These are phyloP conservation scores for Ivindomyrus marchei DNA, from an alignment of 2,113 vertebrate species.

Conservation along the genomic window DNA sequence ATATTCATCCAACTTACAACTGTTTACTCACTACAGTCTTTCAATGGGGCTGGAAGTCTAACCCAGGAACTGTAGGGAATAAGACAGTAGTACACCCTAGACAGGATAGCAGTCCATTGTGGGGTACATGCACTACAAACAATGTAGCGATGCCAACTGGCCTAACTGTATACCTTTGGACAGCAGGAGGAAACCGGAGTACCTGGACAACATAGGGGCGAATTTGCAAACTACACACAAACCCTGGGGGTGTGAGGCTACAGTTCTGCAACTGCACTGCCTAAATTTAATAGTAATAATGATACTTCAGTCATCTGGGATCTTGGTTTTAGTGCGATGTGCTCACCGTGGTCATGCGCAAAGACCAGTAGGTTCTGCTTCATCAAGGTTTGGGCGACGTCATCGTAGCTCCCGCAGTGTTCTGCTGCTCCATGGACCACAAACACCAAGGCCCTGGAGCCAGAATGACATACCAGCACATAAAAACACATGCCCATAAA, in stretches of 20 bases:
- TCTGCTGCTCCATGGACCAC: conserved; percentile 85
- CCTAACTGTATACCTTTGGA: neutral
- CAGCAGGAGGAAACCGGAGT: neutral
- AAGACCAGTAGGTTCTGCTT: conserved; percentile 77
- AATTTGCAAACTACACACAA: neutral
- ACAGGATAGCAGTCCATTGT: neutral
- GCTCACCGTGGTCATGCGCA: conserved; percentile 91
- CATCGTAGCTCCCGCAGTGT: conserved; percentile 82
- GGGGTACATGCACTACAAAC: neutral
- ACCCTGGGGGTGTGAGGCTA: neutral
- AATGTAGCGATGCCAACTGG: neutral
- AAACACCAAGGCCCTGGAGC: conserved; percentile 77
- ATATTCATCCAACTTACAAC: neutral
- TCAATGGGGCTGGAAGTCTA: neutral
- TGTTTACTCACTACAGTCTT: neutral
- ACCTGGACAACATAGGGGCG: neutral
- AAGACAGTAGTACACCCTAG: neutral
- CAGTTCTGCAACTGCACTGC: neutral
- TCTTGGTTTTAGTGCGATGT: conserved; percentile 4
- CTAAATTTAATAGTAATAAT: neutral
- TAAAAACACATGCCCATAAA: neutral
- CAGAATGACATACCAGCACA: neutral
- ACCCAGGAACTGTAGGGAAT: neutral
- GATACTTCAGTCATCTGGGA: neutral
- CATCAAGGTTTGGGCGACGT: conserved; percentile 75